Base-by-base conservation (phyloP, 2,113 vertebrate species). In the Leptocoma aspasia region DNA sequence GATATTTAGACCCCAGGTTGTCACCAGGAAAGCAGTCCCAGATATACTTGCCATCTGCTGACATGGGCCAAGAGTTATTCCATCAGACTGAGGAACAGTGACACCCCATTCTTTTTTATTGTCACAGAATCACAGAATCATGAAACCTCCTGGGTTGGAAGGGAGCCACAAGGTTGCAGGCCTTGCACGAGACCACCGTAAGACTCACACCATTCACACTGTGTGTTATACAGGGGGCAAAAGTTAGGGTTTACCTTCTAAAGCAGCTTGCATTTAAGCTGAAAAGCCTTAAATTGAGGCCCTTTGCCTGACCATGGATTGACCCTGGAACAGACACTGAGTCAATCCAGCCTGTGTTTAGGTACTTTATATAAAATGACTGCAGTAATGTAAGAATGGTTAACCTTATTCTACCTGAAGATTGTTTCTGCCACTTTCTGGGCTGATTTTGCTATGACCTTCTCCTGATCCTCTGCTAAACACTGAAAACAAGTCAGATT, bases 321-420 rank as follows among this genome's bases (percentile, higher is more conserved):
- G 17, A 45, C 15, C 11, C 30, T 57, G 44, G 42, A 26, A 50
- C 9, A 60, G 35, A 21, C 26, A 27, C 12, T 30, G 28, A 66
- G 17, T 61, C 30, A 73, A 24, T 33, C 44, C 13, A 76, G 1
- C 15, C 80, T 76, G 6, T 59, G 17, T 59, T 76, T 45, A 69
- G 15, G 11, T 45, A 6, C 33, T 75, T 79, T 7, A 33, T 50
- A 23, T 4, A 66, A 42, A 75, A 23, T 0, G 0, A 33, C 9
- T 31, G 6, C 15, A 54, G 44, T 85, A 66, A 19, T 9, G 8
- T 23, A 90, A 70, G 41, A 61, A 65, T 24, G 11, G 2, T 50
- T 35, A 71, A 13, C 12, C 0, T 9, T 45, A 33, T 57, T 78
- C 19, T 49, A 17, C 5, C 44, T 63, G 75, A 75, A 66, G 12